Percentiles rank a stretch among this genome's conserved stretches.
Evolutionary conservation across 2,888 invertebrate species (phyloP).

Genomic region (Brenthis daphne): DNA sequence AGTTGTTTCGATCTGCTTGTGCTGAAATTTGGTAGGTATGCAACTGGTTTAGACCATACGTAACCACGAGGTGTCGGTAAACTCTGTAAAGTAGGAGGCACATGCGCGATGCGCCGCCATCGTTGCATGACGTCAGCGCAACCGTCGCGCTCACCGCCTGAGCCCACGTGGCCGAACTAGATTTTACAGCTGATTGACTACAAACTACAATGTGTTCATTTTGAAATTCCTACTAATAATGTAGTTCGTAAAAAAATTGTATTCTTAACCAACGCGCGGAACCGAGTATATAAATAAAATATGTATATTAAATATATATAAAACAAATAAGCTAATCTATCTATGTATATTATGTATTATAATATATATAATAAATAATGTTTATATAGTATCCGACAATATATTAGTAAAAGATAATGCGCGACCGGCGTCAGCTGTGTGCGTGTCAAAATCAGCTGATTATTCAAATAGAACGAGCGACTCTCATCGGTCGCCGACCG

Average conservation of each 20-base stretch:
- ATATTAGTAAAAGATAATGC: constrained; percentile 62
- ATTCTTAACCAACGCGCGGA: neutral
- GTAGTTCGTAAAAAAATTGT: neutral
- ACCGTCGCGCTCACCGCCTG: constrained; percentile 46
- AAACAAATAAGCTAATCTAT: neutral
- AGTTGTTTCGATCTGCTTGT: constrained; percentile 71
- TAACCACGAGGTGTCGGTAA: constrained; percentile 50
- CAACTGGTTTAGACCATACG: constrained; percentile 63
- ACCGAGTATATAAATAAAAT: neutral
- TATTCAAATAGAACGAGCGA: constrained; percentile 80
- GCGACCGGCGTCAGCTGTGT: constrained; percentile 76
- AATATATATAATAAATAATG: constrained; percentile 21
- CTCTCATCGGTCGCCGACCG: constrained; percentile 72
- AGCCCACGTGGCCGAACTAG: constrained; percentile 62
- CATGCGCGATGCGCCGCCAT: constrained; percentile 49
- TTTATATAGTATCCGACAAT: constrained; percentile 11
- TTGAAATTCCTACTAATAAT: neutral
- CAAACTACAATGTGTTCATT: constrained; percentile 1
- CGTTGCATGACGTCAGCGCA: constrained; percentile 59
- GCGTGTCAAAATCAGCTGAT: constrained; percentile 83
- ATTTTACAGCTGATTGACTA: constrained; percentile 59
- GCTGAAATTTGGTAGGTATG: constrained; percentile 68
- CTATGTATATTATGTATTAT: neutral
- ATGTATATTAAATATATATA: neutral
- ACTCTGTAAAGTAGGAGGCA: constrained; percentile 43